Base-by-base conservation (phyloP, 2,797 vertebrate genomes). In the Phoxinus dragarum region DNA sequence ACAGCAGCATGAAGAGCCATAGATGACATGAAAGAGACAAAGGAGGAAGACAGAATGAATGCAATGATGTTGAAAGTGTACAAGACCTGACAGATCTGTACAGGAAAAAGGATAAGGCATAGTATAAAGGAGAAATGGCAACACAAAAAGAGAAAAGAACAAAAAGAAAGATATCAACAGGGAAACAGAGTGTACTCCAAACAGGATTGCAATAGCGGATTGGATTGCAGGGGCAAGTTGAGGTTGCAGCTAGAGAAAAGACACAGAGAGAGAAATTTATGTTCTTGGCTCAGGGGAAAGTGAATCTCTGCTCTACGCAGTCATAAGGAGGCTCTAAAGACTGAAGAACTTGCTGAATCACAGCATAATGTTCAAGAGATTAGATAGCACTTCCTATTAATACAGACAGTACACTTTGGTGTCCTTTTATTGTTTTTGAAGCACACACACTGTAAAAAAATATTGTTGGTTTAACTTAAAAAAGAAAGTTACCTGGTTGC, bases 231-330 rank as follows among this genome's bases (percentile, higher is more conserved):
- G 77, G 21, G 56, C 49, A 38, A 78, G 67, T 80, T 31, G 40
- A 66, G 67, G 7, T 72, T 27, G 52, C 34, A 31, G 52, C 23
- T 61, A 27, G 16, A 47, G 69, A 31, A 54, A 12, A 31, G 19
- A 36, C 2, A 52, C 2, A 6, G 66, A 71, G 23, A 66, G 17
- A 68, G 12, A 67, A 44, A 72, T 27, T 7, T 38, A 52, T 40
- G 31, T 47, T 75, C 78, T 56, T 74, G 71, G 47, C 47, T 82
- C 64, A 61, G 75, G 21, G 75, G 83, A 87, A 75, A 77, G 54
- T 84, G 77, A 83, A 67, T 71, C 56, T 74, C 19, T 66, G 42
- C 21, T 73, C 19, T 56, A 56, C 23, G 8, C 17, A 47, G 56
- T 23, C 69, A 71, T 59, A 71, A 16, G 14, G 21, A 34, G 40